Evolutionary conservation across 2,797 vertebrate genomes (phyloP).

Genomic region (Apogon talboti): DNA sequence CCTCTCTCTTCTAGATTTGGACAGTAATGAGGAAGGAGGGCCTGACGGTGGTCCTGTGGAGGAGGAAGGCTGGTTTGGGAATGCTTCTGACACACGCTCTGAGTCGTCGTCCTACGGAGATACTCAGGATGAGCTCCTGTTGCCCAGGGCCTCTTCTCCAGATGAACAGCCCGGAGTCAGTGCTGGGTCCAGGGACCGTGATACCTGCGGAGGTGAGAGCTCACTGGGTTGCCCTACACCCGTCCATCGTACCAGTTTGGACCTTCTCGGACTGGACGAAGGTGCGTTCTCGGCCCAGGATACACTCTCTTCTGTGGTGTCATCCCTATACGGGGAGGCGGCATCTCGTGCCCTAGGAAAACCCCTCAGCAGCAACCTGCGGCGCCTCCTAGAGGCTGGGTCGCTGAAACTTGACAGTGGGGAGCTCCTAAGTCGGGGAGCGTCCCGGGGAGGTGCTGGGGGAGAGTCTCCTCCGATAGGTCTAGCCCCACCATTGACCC

Average conservation of each 20-base stretch:
- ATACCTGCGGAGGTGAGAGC: slow-evolving; percentile 90
- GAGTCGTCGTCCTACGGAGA: slow-evolving; percentile 96
- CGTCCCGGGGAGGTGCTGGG: slow-evolving; percentile 79
- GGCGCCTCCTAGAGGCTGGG: slow-evolving; percentile 95
- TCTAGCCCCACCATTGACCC: slow-evolving; percentile 85
- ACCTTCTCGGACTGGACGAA: slow-evolving; percentile 89
- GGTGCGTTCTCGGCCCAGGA: slow-evolving; percentile 88
- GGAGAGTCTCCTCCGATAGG: slow-evolving; percentile 87
- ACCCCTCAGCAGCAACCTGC: slow-evolving; percentile 95
- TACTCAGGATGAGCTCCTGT: slow-evolving; percentile 89
- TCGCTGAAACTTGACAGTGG: slow-evolving; percentile 91
- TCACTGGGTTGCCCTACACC: slow-evolving; percentile 93
- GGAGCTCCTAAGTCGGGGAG: slow-evolving; percentile 77
- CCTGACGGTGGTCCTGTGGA: slow-evolving; percentile 89
- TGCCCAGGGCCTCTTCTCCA: slow-evolving; percentile 88
- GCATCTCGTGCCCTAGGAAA: slow-evolving; percentile 88
- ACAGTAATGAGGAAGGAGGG: slow-evolving; percentile 92
- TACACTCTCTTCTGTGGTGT: slow-evolving; percentile 91
- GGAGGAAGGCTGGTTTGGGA: slow-evolving; percentile 96
- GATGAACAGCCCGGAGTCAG: slow-evolving; percentile 83
- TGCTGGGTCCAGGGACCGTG: slow-evolving; percentile 84
- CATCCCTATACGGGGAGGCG: slow-evolving; percentile 92
- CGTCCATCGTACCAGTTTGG: slow-evolving; percentile 88
- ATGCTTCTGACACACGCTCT: slow-evolving; percentile 88
- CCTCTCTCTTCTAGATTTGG: slow-evolving; percentile 87